These are phyloP conservation scores for Scolopax bukidnonensis DNA, from an alignment of 2,797 vertebrate genomes.

Conservation along the genomic window DNA sequence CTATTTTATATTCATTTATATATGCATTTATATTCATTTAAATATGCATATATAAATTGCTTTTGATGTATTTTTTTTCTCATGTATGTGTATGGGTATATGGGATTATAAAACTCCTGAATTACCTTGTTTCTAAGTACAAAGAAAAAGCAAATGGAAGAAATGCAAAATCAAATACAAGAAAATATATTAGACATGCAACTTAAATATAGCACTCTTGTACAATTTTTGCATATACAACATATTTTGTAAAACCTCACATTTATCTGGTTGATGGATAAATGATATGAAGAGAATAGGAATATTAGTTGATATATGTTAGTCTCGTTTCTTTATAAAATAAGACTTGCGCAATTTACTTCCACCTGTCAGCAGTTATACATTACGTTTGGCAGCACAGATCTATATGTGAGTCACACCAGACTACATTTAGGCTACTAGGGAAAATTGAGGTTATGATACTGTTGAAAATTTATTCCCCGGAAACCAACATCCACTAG, in stretches of 20 bases:
- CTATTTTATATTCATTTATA: background rate
- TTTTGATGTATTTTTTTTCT: background rate
- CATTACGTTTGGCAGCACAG: background rate
- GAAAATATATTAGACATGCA: background rate
- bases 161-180: background rate
- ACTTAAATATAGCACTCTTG: background rate
- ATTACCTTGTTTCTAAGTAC: background rate
- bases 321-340: conserved; percentile 8
- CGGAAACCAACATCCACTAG: background rate
- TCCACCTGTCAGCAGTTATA: conserved; percentile 9
- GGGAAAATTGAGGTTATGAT: background rate
- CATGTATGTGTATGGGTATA: background rate
- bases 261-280: background rate
- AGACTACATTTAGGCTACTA: background rate
- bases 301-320: background rate
- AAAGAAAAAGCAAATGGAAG: background rate
- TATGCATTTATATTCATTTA: background rate
- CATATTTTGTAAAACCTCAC: background rate
- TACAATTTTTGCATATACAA: background rate
- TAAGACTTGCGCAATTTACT: background rate
- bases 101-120: background rate
- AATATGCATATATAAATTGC: background rate
- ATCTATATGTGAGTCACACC: background rate
- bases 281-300: background rate
- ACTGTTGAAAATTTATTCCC: background rate